Evolutionary conservation across 2,113 vertebrate genomes (phyloP).

Genomic region (Sakesphorus luctuosus): DNA sequence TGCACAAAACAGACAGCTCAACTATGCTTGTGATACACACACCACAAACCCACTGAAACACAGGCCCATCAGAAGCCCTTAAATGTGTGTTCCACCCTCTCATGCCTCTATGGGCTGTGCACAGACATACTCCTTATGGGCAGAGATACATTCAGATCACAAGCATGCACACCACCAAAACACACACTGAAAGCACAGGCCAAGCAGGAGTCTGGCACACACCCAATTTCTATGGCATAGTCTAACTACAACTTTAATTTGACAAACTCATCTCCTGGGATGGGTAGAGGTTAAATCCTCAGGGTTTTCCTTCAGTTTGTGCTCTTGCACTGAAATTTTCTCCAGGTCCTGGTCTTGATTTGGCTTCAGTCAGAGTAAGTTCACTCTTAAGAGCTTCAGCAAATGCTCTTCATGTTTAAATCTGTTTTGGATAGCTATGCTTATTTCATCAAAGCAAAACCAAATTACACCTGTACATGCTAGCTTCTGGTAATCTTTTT

Average conservation of each 20-base stretch:
- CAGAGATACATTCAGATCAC: neutral
- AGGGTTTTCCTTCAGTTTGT: neutral
- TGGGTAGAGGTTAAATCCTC: neutral
- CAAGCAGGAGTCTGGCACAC: neutral
- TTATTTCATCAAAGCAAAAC: neutral
- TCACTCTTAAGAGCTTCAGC: neutral
- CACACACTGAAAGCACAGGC: neutral
- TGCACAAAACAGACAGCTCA: constrained; percentile 11
- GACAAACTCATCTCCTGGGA: neutral
- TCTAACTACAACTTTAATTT: neutral
- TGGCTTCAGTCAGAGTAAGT: neutral
- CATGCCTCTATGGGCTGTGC: neutral
- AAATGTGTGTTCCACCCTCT: neutral
- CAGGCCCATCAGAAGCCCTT: neutral
- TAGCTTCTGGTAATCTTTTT: neutral
- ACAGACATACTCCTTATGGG: neutral
- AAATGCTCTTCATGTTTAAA: neutral
- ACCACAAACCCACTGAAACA: neutral
- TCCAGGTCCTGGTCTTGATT: neutral
- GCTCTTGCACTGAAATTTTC: neutral
- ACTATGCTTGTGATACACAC: neutral
- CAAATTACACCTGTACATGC: neutral
- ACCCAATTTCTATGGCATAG: neutral
- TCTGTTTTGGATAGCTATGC: neutral
- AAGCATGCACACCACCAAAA: neutral